Evolutionary conservation across 2,797 vertebrate genomes (phyloP).

Genomic region (Cryptoprocta ferox): DNA sequence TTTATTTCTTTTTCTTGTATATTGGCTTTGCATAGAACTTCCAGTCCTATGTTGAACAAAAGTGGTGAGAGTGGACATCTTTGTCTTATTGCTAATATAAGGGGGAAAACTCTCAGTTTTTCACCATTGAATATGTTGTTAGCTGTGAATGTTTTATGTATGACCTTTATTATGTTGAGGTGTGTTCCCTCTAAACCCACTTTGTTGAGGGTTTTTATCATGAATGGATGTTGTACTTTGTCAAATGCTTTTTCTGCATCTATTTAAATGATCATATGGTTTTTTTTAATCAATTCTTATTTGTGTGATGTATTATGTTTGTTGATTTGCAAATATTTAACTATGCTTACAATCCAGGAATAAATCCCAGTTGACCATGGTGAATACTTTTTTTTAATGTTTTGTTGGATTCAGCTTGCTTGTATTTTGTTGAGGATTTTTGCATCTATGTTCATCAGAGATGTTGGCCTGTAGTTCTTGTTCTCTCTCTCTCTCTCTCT

Average conservation of each 20-base stretch:
- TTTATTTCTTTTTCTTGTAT: background rate
- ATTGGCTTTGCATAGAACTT: background rate
- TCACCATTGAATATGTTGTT: background rate
- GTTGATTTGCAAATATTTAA: background rate
- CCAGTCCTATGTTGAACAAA: background rate
- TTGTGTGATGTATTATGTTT: background rate
- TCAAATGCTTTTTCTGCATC: background rate
- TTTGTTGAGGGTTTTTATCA: background rate
- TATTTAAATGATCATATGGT: background rate
- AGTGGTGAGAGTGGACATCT: background rate
- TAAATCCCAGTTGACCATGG: background rate
- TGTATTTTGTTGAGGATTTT: background rate
- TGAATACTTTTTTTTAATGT: background rate
- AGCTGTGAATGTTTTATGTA: background rate
- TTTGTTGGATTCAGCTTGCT: background rate
- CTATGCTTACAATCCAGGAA: background rate
- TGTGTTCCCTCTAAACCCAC: background rate
- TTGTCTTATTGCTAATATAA: background rate
- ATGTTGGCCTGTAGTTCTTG: background rate
- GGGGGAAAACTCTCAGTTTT: background rate
- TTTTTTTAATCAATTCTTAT: background rate
- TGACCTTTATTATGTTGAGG: background rate
- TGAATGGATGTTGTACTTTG: background rate
- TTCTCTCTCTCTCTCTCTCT: background rate
- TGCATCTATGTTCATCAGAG: background rate